phyloP scores from a whole-genome alignment of 2,888 invertebrate genomes.

The Frankliniella fusca region DNA sequence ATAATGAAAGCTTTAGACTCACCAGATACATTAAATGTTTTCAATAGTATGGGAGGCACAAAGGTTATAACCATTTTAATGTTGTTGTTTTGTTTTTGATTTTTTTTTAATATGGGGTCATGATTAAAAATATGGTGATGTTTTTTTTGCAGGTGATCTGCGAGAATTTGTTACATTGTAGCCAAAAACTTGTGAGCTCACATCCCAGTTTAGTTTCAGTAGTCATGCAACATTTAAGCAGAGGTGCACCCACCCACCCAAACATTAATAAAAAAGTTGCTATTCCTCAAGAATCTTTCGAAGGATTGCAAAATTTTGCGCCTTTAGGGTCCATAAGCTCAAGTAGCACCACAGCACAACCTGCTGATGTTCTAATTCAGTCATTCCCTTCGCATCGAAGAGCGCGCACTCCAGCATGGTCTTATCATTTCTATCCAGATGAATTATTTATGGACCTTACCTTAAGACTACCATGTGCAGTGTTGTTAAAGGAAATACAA shows the following conservation, averaged over 20 bases:
- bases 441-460: slow-evolving; percentile 86
- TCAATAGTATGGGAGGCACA: slow-evolving; percentile 61
- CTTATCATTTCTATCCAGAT: slow-evolving; percentile 88
- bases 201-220: slow-evolving; percentile 64
- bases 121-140: not conserved
- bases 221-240: slow-evolving; percentile 60
- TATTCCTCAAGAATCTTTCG: slow-evolving; percentile 58
- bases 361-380: slow-evolving; percentile 83
- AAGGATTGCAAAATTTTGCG: slow-evolving; percentile 83
- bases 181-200: slow-evolving; percentile 65
- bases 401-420: slow-evolving; percentile 89
- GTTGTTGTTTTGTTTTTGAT: not conserved
- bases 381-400: slow-evolving; percentile 75
- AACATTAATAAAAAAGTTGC: slow-evolving; percentile 46
- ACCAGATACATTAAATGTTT: slow-evolving; percentile 67
- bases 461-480: slow-evolving; percentile 80
- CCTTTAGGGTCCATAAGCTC: slow-evolving; percentile 77
- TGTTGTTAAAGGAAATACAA: slow-evolving; percentile 81
- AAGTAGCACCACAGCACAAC: slow-evolving; percentile 79
- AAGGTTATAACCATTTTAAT: not conserved
- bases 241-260: slow-evolving; percentile 54
- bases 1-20: slow-evolving; percentile 74
- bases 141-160: slow-evolving; percentile 60
- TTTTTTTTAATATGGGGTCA: not conserved
- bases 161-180: slow-evolving; percentile 70